Base-by-base conservation (phyloP, 37 sponge, comb jelly and placozoan species). In the Halisarca cf. caerulea region DNA sequence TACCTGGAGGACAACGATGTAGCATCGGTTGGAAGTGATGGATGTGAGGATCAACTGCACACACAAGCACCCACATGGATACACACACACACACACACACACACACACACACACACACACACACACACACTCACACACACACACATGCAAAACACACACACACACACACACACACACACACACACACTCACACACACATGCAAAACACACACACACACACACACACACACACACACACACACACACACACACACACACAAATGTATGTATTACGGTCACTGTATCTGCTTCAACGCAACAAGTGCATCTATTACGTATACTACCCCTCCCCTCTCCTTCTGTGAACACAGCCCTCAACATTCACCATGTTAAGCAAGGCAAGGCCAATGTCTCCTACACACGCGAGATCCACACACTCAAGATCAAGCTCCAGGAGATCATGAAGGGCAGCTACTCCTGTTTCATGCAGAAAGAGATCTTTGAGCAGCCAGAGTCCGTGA, bases 401-500 rank as follows among this genome's bases (percentile, higher is more conserved):
- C 80, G 99, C 7, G 92, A 89, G 33, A 87, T 99, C 3, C 93
- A 94, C 78, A 96, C 97, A 37, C 87, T 99, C 38, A 93, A 95
- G 44, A 83, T 97, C 80, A 86, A 99, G 73, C 81, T 99, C 20
- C 95, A 97, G 86, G 93, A 99, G 87, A 96, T 99, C 35, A 99
- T 99, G 99, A 99, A 97, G 89, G 99, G 96, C 2, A 92, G 59
- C 78, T 99, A 85, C 82, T 83, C 90, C 58, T 91, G 86, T 74
- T 99, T 96, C 87, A 99, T 99, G 99, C 95, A 97, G 84, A 99
- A 99, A 86, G 99, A 99, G 86, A 99, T 99, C 0, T 94, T 94
- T 89, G 99, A 99, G 66, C 99, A 99, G 75, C 97, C 99, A 0
- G 99, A 99, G 58, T 95, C 95, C 80, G 82, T 97, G 30, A 77